Conservation (phyloP, 92 coral and sea anemone genomes). For the Pocillopora grandis region DNA sequence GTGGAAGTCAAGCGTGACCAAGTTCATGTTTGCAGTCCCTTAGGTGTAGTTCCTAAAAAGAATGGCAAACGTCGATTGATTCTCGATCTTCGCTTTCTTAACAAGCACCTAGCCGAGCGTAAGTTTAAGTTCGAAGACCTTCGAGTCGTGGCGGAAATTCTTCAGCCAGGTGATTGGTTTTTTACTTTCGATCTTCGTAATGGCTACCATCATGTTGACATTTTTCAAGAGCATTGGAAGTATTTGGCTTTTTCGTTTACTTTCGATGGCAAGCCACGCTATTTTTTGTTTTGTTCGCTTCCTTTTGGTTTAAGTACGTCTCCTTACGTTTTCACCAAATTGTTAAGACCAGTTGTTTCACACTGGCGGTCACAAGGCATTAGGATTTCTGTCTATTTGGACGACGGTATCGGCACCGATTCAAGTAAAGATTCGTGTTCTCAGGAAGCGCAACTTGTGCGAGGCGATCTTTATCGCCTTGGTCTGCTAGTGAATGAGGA, state of each 20-base stretch:
- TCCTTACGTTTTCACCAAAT: constrained; percentile 14
- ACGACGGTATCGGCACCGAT: constrained; percentile 71
- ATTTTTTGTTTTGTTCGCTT: constrained; percentile 39
- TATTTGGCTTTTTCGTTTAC: constrained; percentile 47
- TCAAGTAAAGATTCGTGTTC: too few relatives aligned
- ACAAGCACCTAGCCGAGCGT: constrained; percentile 18
- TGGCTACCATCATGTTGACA: constrained; percentile 37
- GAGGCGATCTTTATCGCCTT: constrained; percentile 17
- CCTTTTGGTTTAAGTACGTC: constrained; percentile 44
- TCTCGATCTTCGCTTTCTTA: constrained; percentile 44
- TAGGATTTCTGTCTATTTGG: constrained; percentile 58
- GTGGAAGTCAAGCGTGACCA: constrained; percentile 50
- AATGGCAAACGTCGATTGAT: constrained; percentile 46
- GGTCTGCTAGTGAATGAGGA: constrained; percentile 5
- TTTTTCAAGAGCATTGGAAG: constrained; percentile 28
- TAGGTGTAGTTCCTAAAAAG: constrained; percentile 38
- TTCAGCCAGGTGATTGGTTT: constrained; percentile 31
- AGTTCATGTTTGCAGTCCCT: constrained; percentile 39
- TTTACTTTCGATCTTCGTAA: constrained; percentile 31
- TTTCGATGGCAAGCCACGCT: constrained; percentile 38
- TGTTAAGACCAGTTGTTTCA: constrained; percentile 15
- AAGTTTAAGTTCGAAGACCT: constrained; percentile 50
- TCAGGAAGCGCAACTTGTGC: constrained; percentile 39
- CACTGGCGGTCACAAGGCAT: constrained; percentile 60
- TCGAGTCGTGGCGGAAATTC: constrained; percentile 30